A percentile compares a stretch with the other conserved stretches of the same genome.
Conservation (phyloP, 1,140 invertebrate species). For the Drosophila ironensis region DNA sequence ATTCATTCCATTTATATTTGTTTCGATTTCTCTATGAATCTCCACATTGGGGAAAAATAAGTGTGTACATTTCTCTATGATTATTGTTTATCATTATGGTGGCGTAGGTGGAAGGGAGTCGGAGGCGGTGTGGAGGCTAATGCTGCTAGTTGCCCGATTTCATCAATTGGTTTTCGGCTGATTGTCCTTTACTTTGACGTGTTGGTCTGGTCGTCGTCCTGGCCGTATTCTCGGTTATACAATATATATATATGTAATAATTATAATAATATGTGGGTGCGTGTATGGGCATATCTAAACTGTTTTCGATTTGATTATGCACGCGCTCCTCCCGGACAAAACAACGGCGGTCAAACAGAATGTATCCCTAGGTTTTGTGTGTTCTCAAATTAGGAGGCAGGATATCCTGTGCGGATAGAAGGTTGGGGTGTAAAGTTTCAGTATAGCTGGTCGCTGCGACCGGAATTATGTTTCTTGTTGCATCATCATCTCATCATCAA, state of each 20-base stretch:
- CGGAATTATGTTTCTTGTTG: constrained; percentile 44
- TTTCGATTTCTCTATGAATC: constrained; percentile 40
- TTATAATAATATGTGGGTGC: constrained; percentile 16
- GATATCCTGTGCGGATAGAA: constrained; percentile 6
- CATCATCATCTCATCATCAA: neutral
- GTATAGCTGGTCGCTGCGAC: constrained; percentile 19
- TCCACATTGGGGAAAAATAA: constrained; percentile 41
- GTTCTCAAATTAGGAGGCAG: constrained; percentile 11
- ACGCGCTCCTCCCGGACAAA: constrained; percentile 1
- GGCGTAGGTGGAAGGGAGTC: no score
- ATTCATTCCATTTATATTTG: constrained; percentile 30
- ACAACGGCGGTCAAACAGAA: constrained; percentile 3
- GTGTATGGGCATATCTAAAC: constrained; percentile 1
- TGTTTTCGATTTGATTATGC: constrained; percentile 18
- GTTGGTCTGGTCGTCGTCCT: constrained; percentile 38
- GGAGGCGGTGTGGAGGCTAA: neutral
- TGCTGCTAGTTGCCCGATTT: neutral
- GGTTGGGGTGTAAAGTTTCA: constrained; percentile 15
- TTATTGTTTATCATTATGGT: constrained; percentile 2
- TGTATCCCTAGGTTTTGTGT: neutral
- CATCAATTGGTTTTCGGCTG: constrained; percentile 9
- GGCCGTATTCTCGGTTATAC: constrained; percentile 14
- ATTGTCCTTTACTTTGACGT: constrained; percentile 9
- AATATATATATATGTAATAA: constrained; percentile 20
- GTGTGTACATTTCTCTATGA: constrained; percentile 12